Conservation (phyloP, 1,140 invertebrate species). For the Temnothorax nylanderi region DNA sequence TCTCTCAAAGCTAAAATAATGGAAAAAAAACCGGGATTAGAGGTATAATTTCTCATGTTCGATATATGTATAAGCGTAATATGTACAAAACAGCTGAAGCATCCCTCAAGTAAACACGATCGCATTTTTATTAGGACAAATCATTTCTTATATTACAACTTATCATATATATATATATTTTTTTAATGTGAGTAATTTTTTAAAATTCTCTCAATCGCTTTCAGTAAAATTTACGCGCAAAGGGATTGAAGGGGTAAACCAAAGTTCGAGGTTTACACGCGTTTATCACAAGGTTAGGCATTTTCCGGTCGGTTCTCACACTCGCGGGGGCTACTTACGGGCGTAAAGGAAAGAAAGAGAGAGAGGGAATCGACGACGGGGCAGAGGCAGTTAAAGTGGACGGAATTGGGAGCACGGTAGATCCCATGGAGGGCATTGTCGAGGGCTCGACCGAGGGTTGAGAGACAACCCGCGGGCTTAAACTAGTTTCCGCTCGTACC, state of each 20-base stretch:
- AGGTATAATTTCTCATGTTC: not conserved
- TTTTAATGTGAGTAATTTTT: not conserved
- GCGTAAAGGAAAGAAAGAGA: slow-evolving; percentile 15
- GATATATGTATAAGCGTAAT: not conserved
- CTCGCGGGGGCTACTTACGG: slow-evolving; percentile 56
- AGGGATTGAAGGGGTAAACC: not conserved
- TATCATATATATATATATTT: not conserved
- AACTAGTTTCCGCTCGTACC: slow-evolving; percentile 75
- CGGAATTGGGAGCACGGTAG: slow-evolving; percentile 67
- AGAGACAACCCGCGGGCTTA: slow-evolving; percentile 67
- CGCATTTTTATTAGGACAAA: too few species aligned
- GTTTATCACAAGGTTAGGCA: slow-evolving; percentile 37
- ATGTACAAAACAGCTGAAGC: not conserved
- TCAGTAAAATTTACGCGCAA: slow-evolving; percentile 21
- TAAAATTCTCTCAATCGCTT: not conserved
- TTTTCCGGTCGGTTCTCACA: slow-evolving; percentile 74
- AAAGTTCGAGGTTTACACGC: not conserved
- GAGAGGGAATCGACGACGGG: slow-evolving; percentile 32
- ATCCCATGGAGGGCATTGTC: slow-evolving; percentile 74
- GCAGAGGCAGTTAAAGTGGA: slow-evolving; percentile 72
- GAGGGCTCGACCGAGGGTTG: slow-evolving; percentile 64
- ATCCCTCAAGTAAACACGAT: not conserved
- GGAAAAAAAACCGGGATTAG: not conserved
- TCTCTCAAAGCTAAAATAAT: not conserved
- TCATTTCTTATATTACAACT: not conserved